A percentile compares a stretch with the other conserved stretches of the same genome.
Evolutionary conservation across 2,888 invertebrate genomes (phyloP).

Genomic region (Acanthococcus lagerstroemiae): DNA sequence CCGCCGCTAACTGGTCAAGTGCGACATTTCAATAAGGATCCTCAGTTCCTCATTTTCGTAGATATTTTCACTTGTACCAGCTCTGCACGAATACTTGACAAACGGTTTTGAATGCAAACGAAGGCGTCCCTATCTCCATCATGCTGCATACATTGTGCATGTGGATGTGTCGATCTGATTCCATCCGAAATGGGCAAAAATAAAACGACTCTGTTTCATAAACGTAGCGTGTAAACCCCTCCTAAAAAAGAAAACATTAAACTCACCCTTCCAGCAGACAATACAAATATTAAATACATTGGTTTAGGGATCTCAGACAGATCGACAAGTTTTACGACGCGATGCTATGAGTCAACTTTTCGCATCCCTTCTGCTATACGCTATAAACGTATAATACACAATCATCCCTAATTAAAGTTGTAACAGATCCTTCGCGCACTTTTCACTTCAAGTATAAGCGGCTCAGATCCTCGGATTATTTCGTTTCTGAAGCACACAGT

Average conservation of each 20-base stretch:
- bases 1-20: too few species aligned
- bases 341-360: conserved; percentile 26
- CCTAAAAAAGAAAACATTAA: conserved; percentile 8
- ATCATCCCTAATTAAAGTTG: conserved; percentile 25
- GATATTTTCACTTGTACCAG: too few species aligned
- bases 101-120: too few species aligned
- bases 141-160: too few species aligned
- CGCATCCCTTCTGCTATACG: conserved; percentile 1
- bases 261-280: conserved; percentile 15
- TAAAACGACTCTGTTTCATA: neutral
- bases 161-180: too few species aligned
- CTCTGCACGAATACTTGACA: too few species aligned
- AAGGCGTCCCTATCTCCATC: too few species aligned
- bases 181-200: neutral
- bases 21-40: too few species aligned
- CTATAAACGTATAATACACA: conserved; percentile 6
- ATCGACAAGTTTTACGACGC: conserved; percentile 23
- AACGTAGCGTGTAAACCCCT: neutral
- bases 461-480: too few species aligned
- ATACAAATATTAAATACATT: conserved; percentile 22
- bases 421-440: neutral
- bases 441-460: too few species aligned
- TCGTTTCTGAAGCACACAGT: too few species aligned
- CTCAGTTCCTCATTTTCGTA: too few species aligned
- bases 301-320: conserved; percentile 26